Base-by-base conservation (phyloP, 1,140 invertebrate species). In the Melanaphis sacchari region DNA sequence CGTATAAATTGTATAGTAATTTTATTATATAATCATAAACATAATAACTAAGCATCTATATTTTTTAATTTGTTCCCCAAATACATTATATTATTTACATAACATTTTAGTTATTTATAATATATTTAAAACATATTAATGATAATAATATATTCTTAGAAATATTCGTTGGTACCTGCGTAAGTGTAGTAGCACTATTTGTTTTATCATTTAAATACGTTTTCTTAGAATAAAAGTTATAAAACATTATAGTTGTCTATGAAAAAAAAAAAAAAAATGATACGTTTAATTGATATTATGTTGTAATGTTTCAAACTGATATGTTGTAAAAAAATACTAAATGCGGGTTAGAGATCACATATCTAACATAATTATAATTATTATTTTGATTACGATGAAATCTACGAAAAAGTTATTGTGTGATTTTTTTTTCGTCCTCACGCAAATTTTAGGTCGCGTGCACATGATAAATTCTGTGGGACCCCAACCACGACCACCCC, bases 391-490 rank as follows among this genome's bases (percentile, higher is more conserved):
- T 90, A 52, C 36, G 49, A 59, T 54, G 49, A 90, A 90, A 54
- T 66, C 54, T 40, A 43, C 36, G n/a, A 21, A 54, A 66, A 66
- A 40, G 41, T 89, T 52, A 89, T 38, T 36, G 21, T 43, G 54
- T 43, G 26, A 91, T 24, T 76, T 49, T 46, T 46, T 91, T 92
- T 76, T 36, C 8, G 22, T 46, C 76, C 49, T 0, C 59, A 5
- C 31, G 43, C 31, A 92, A 82, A 92, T 92, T 92, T 82, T 92
- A 38, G 43, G n/a, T 92, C 91, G 43, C 91, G 91, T 81, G 76
- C 43, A 81, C 43, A 7, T 24, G 41, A 92, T 92, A 82, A 92
- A 91, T 91, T 91, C 76, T 52, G 41, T 52, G 36, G n/a, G 36
- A 46, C n/a, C 18, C 59, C 41, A 24, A 81, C 87, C 59, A 43